Base-by-base conservation (phyloP, 2,797 vertebrate species). In the Sternotherus odoratus region DNA sequence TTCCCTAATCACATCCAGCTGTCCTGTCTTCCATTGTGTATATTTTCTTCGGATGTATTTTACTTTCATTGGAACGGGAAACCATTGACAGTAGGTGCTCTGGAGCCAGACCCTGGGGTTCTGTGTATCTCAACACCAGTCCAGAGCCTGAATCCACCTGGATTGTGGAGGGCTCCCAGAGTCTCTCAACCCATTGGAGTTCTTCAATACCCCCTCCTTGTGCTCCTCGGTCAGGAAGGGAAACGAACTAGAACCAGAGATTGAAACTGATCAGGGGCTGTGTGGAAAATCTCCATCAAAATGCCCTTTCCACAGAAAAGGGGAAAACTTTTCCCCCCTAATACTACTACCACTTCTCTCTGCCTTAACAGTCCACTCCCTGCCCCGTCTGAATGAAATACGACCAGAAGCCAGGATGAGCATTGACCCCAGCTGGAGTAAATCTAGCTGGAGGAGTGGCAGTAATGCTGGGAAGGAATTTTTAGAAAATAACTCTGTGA, bases 101-200 rank as follows among this genome's bases (percentile, higher is more conserved):
- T 0, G 17, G 56, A 36, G 75, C 8, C 63, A 39, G 12, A 69
- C n/a, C 66, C 66, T 8, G 24, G 0, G 1, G 26, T 39, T 46
- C n/a, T 5, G 11, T 2, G 0, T 23, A 39, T 24, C 83, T 50
- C 36, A 9, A 48, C 56, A 36, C n/a, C 24, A 33, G 6, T 21
- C 36, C 66, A 69, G 39, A 69, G 21, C 66, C 66, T 39, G 66
- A 69, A 39, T 69, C 66, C 66, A 5, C 36, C n/a, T 39, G 36
- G 36, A 69, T 69, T 66, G 33, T 66, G 60, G 33, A 36, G 60
- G 33, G 60, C 33, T 39, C 66, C 36, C 66, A 69, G 66, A 39
- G 21, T 39, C 10, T 12, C 66, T 69, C 10, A 23, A 4, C 36
- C 36, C 66, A 21, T 24, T 39, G 11, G 63, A 69, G 19, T 69